A percentile compares a stretch with the other conserved stretches of the same genome.
Evolutionary conservation across 2,888 invertebrate species (phyloP).

Genomic region (Drosophila birchii): DNA sequence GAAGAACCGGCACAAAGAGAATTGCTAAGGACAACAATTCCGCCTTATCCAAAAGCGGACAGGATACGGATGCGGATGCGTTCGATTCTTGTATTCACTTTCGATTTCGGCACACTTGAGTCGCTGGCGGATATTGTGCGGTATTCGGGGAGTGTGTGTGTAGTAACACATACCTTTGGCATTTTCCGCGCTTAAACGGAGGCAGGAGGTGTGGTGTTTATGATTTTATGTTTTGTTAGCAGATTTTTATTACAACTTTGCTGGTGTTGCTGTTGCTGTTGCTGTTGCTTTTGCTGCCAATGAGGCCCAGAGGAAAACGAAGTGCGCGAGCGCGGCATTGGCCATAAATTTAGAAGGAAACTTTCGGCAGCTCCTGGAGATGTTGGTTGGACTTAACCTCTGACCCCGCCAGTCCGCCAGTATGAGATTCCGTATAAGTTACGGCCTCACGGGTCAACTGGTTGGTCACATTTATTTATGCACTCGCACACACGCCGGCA

Average conservation of each 20-base stretch:
- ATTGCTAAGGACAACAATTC: slow-evolving; percentile 36
- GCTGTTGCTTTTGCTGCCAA: slow-evolving; percentile 27
- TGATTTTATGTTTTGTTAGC: slow-evolving; percentile 32
- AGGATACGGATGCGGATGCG: slow-evolving; percentile 43
- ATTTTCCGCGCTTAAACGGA: slow-evolving; percentile 15
- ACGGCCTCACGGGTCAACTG: slow-evolving; percentile 41
- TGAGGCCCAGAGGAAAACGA: slow-evolving; percentile 69
- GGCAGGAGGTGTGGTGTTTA: slow-evolving; percentile 22
- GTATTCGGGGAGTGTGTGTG: not conserved
- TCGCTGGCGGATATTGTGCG: slow-evolving; percentile 38
- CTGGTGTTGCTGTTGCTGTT: not conserved
- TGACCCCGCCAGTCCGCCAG: not conserved
- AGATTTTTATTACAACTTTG: slow-evolving; percentile 25
- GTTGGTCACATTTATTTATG: slow-evolving; percentile 50
- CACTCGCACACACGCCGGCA: slow-evolving; percentile 24
- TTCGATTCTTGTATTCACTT: slow-evolving; percentile 63
- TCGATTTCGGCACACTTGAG: slow-evolving; percentile 71
- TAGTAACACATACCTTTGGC: slow-evolving; percentile 45
- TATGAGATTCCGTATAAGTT: slow-evolving; percentile 22
- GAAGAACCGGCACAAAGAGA: slow-evolving; percentile 16
- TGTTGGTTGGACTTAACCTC: not conserved
- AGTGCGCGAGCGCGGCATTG: slow-evolving; percentile 69
- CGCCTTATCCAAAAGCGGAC: not conserved
- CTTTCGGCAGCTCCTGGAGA: slow-evolving; percentile 32
- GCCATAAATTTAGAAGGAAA: slow-evolving; percentile 44